Evolutionary conservation across 2,113 vertebrate species (phyloP).

Genomic region (Pygoscelis antarcticus): DNA sequence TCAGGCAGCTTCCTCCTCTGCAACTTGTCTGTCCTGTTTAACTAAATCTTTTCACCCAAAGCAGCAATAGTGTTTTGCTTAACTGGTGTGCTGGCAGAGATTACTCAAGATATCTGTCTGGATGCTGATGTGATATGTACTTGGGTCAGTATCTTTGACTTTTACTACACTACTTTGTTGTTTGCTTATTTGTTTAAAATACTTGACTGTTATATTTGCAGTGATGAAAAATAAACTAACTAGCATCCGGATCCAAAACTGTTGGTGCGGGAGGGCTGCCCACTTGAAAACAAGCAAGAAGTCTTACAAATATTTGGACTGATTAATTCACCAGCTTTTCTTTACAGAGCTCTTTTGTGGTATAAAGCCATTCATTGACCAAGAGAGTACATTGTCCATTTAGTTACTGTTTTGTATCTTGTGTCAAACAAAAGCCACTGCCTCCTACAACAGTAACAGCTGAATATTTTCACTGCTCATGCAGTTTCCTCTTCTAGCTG

Average conservation of each 20-base stretch:
- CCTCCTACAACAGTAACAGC: slow-evolving; percentile 62
- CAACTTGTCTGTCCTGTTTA: slow-evolving; percentile 40
- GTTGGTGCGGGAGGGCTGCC: background rate
- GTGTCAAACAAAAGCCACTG: slow-evolving; percentile 69
- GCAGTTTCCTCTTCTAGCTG: slow-evolving; percentile 59
- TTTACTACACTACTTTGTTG: background rate
- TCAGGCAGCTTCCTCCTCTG: background rate
- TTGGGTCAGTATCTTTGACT: slow-evolving; percentile 28
- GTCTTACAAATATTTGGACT: slow-evolving; percentile 54
- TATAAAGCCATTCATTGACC: slow-evolving; percentile 52
- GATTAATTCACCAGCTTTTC: slow-evolving; percentile 56
- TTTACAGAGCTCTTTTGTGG: slow-evolving; percentile 54
- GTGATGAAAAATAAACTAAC: slow-evolving; percentile 11
- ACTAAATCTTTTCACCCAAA: slow-evolving; percentile 61
- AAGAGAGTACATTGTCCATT: slow-evolving; percentile 64
- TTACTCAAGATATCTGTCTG: slow-evolving; percentile 22
- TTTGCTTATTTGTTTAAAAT: slow-evolving; percentile 18
- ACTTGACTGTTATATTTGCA: background rate
- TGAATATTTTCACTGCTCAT: slow-evolving; percentile 68
- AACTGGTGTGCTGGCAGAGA: slow-evolving; percentile 41
- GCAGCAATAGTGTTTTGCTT: slow-evolving; percentile 14
- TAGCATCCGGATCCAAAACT: background rate
- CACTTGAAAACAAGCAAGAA: slow-evolving; percentile 30
- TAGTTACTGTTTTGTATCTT: slow-evolving; percentile 70
- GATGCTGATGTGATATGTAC: slow-evolving; percentile 17